phyloP scores from a whole-genome alignment of 1,140 invertebrate genomes.

The Drosophila setifemur region DNA sequence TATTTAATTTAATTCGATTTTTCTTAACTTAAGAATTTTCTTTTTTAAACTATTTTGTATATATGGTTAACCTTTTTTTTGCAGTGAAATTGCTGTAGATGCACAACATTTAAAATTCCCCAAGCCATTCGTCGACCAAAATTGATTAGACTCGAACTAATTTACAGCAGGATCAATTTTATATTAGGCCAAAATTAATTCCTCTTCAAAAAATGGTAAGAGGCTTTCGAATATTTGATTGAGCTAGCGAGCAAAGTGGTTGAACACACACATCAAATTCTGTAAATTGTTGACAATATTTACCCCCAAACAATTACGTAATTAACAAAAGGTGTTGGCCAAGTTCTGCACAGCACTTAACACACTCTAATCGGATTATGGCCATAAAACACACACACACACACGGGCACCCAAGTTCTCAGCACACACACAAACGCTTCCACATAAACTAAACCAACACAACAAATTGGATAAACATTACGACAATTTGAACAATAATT shows the following conservation, averaged over 20 bases:
- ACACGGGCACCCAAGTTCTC: constrained; percentile 21
- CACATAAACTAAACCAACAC: constrained; percentile 56
- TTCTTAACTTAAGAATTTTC: too few species aligned
- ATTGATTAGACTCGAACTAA: neutral
- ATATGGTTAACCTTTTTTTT: too few species aligned
- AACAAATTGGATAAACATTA: constrained; percentile 79
- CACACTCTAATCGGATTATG: constrained; percentile 55
- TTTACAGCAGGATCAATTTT: neutral
- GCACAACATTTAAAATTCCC: too few species aligned
- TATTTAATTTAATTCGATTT: too few species aligned
- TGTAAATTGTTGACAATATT: constrained; percentile 44
- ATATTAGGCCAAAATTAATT: constrained; percentile 1
- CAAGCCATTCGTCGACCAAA: too few species aligned
- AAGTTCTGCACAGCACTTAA: constrained; percentile 61
- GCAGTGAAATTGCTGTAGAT: too few species aligned
- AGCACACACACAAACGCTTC: constrained; percentile 4
- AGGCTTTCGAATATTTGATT: constrained; percentile 17
- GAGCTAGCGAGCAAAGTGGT: constrained; percentile 10
- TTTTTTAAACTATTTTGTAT: too few species aligned
- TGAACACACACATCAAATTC: constrained; percentile 11
- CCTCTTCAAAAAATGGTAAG: neutral
- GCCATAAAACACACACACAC: constrained; percentile 51
- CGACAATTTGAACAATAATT: constrained; percentile 78
- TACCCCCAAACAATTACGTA: constrained; percentile 65
- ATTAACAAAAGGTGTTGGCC: constrained; percentile 71